These are phyloP conservation scores for Furcula furcula DNA, from an alignment of 2,888 invertebrate genomes.

Conservation along the genomic window DNA sequence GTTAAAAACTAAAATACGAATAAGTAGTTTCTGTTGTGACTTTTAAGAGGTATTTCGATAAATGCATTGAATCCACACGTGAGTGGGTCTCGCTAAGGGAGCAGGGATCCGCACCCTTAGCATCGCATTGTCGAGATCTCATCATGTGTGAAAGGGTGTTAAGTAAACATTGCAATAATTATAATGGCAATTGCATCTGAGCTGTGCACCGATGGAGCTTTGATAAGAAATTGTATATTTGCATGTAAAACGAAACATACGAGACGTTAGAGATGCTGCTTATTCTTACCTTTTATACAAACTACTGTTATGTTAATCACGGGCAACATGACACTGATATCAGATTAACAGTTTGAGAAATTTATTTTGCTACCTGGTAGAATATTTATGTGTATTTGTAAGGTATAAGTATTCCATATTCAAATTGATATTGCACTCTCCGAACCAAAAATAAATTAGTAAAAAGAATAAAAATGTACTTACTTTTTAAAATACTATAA, in stretches of 20 bases:
- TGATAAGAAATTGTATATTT: constrained; percentile 73
- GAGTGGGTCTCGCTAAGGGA: constrained; percentile 17
- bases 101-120: constrained; percentile 52
- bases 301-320: constrained; percentile 71
- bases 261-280: constrained; percentile 54
- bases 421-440: too few relatives aligned
- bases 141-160: constrained; percentile 82
- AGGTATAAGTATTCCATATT: too few relatives aligned
- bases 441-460: too few relatives aligned
- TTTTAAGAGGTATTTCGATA: constrained; percentile 48
- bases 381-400: background rate
- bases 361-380: constrained; percentile 41
- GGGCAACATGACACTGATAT: constrained; percentile 78
- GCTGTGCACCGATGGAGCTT: constrained; percentile 57
- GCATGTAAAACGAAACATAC: constrained; percentile 66
- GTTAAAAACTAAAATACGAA: constrained; percentile 21
- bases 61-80: constrained; percentile 37
- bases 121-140: constrained; percentile 65
- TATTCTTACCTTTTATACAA: constrained; percentile 64
- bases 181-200: constrained; percentile 76
- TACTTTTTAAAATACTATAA: too few relatives aligned
- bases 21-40: constrained; percentile 35
- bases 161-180: constrained; percentile 83
- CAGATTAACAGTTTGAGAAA: constrained; percentile 69
- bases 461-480: too few relatives aligned